These are phyloP conservation scores for Seira ritae DNA, from an alignment of 2,888 invertebrate genomes.

Conservation along the genomic window DNA sequence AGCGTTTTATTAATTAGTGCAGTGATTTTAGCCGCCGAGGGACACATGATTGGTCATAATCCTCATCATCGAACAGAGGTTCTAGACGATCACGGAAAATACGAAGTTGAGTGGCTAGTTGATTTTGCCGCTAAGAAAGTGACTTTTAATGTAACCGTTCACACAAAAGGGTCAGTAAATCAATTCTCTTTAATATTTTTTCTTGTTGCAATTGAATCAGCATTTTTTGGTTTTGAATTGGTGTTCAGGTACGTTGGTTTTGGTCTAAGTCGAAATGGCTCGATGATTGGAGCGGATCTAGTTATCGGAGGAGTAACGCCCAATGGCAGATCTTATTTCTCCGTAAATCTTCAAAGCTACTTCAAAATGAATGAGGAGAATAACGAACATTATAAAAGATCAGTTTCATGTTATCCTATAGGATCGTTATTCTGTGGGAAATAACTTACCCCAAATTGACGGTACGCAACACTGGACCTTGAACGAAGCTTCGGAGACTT, in stretches of 20 bases:
- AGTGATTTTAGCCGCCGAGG: slow-evolving; percentile 9
- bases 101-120: slow-evolving; percentile 43
- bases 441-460: slow-evolving; percentile 29
- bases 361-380: no score
- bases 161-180: slow-evolving; percentile 25
- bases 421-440: slow-evolving; percentile 25
- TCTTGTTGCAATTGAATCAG: neutral
- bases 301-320: slow-evolving; percentile 44
- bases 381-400: no score
- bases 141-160: slow-evolving; percentile 45
- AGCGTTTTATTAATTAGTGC: neutral
- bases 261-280: slow-evolving; percentile 33
- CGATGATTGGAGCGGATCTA: slow-evolving; percentile 31
- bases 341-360: slow-evolving; percentile 6
- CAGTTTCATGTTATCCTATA: no score
- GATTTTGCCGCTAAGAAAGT: slow-evolving; percentile 14
- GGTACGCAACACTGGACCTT: slow-evolving; percentile 43
- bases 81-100: slow-evolving; percentile 34
- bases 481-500: slow-evolving; percentile 36
- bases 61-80: slow-evolving; percentile 33
- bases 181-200: no score
- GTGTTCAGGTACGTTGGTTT: slow-evolving; percentile 29
- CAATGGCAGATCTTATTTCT: slow-evolving; percentile 34
- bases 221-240: neutral
- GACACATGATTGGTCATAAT: slow-evolving; percentile 41